Evolutionary conservation across 1,140 invertebrate genomes (phyloP).

Genomic region (Catajapyx aquilonaris): DNA sequence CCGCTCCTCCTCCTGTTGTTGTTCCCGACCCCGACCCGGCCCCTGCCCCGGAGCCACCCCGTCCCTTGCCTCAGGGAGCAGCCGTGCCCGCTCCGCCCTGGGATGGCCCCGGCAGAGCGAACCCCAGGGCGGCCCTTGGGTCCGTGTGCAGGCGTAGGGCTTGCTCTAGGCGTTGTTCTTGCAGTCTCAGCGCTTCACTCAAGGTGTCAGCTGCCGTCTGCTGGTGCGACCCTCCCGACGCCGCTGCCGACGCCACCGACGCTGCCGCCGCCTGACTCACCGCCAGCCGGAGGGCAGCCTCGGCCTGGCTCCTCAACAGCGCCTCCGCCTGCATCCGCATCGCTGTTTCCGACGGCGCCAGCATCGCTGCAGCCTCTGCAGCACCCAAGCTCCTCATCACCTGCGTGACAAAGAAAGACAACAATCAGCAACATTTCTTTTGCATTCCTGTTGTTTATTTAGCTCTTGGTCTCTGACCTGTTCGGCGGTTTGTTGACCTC

Average conservation of each 20-base stretch:
- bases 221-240: slow-evolving; percentile 22
- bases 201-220: slow-evolving; percentile 15
- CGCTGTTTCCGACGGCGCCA: slow-evolving; percentile 32
- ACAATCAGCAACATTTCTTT: too few species aligned
- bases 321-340: slow-evolving; percentile 60
- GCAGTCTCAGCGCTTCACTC: slow-evolving; percentile 46
- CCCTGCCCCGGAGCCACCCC: too few species aligned
- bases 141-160: slow-evolving; percentile 50
- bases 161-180: slow-evolving; percentile 59
- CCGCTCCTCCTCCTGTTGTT: too few species aligned
- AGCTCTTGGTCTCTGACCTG: too few species aligned
- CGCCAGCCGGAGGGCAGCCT: slow-evolving; percentile 54
- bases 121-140: slow-evolving; percentile 37
- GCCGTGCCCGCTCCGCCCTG: too few species aligned
- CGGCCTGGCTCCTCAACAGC: slow-evolving; percentile 55
- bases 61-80: too few species aligned
- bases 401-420: too few species aligned
- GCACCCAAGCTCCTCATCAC: slow-evolving; percentile 6
- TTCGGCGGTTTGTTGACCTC: too few species aligned
- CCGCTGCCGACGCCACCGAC: too few species aligned
- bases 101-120: slow-evolving; percentile 26
- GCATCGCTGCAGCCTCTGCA: slow-evolving; percentile 30
- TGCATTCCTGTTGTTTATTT: too few species aligned
- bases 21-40: too few species aligned
- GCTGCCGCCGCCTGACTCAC: slow-evolving; percentile 27